Percentiles rank a stretch among this genome's conserved stretches.
Conservation (phyloP, 1,140 invertebrate species). For the Drosophila bocqueti region DNA sequence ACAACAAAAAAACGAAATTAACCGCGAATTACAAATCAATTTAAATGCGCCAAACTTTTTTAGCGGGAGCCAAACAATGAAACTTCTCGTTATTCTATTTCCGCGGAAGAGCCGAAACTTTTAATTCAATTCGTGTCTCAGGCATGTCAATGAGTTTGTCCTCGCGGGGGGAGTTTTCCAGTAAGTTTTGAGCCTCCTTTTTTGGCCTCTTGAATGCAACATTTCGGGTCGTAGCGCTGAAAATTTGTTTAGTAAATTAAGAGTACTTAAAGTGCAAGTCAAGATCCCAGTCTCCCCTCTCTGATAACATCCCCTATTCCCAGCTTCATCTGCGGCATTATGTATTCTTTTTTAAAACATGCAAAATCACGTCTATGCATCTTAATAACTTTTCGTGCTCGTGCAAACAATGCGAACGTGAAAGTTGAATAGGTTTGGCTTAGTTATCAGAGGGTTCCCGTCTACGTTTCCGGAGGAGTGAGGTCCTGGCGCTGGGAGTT, state of each 20-base stretch:
- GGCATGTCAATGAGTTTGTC: conserved; percentile 70
- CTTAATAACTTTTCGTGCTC: conserved; percentile 80
- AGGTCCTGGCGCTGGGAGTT: no score
- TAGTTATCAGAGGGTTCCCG: conserved; percentile 55
- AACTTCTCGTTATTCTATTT: conserved; percentile 54
- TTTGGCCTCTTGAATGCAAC: conserved; percentile 43
- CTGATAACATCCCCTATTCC: conserved; percentile 12
- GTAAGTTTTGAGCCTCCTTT: conserved; percentile 7
- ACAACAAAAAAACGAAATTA: conserved; percentile 53
- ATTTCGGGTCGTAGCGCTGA: conserved; percentile 37
- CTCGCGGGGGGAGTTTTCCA: conserved; percentile 3
- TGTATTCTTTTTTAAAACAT: conserved; percentile 72
- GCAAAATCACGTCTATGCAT: conserved; percentile 79
- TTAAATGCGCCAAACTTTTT: conserved; percentile 64
- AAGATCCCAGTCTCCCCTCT: conserved; percentile 20
- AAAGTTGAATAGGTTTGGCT: conserved; percentile 75
- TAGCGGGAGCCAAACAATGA: conserved; percentile 42
- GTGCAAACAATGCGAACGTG: conserved; percentile 78
- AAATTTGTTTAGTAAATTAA: conserved; percentile 68
- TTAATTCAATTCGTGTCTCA: conserved; percentile 78
- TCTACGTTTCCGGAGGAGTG: conserved; percentile 20
- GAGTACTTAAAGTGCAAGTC: conserved; percentile 60
- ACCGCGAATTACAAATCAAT: conserved; percentile 79
- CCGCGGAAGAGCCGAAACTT: conserved; percentile 54
- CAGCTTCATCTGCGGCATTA: conserved; percentile 31